These are phyloP conservation scores for Liopterus haemorrhoidalis DNA, from an alignment of 2,888 invertebrate genomes.

Conservation along the genomic window DNA sequence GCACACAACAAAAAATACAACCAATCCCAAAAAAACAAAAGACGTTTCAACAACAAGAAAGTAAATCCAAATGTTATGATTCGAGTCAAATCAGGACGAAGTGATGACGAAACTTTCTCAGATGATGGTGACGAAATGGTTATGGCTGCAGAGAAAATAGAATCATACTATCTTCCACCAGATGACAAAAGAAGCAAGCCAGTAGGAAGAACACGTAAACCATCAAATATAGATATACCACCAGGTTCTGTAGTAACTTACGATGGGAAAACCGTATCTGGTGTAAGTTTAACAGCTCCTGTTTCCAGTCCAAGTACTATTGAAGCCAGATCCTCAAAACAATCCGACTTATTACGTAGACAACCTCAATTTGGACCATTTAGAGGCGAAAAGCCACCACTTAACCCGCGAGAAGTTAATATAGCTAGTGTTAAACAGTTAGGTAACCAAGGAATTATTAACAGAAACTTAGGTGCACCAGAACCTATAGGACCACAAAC, in stretches of 20 bases:
- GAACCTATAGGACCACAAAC: slow-evolving; percentile 29
- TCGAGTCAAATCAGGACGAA: slow-evolving; percentile 22
- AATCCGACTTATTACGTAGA: slow-evolving; percentile 56
- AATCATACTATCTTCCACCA: slow-evolving; percentile 70
- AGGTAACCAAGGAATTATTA: slow-evolving; percentile 37
- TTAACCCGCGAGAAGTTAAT: slow-evolving; percentile 47
- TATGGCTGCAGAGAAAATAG: slow-evolving; percentile 65
- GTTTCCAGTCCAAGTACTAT: slow-evolving; percentile 34
- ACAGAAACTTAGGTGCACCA: slow-evolving; percentile 40
- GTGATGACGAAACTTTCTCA: slow-evolving; percentile 29
- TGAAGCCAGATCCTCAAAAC: slow-evolving; percentile 45
- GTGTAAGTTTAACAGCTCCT: slow-evolving; percentile 53
- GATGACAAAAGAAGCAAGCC: slow-evolving; percentile 47
- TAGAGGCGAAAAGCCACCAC: slow-evolving; percentile 65
- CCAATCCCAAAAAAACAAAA: slow-evolving; percentile 27
- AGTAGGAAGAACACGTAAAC: slow-evolving; percentile 31
- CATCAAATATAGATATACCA: slow-evolving; percentile 48
- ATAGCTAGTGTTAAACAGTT: slow-evolving; percentile 42
- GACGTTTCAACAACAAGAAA: slow-evolving; percentile 45
- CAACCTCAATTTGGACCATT: slow-evolving; percentile 70
- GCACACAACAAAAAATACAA: slow-evolving; percentile 36
- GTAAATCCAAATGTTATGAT: slow-evolving; percentile 29
- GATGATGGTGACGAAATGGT: slow-evolving; percentile 54
- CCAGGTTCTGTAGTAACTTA: slow-evolving; percentile 64
- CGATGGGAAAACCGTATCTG: slow-evolving; percentile 69